Base-by-base conservation (phyloP, 2,113 vertebrate genomes). In the Apodemus speciosus region DNA sequence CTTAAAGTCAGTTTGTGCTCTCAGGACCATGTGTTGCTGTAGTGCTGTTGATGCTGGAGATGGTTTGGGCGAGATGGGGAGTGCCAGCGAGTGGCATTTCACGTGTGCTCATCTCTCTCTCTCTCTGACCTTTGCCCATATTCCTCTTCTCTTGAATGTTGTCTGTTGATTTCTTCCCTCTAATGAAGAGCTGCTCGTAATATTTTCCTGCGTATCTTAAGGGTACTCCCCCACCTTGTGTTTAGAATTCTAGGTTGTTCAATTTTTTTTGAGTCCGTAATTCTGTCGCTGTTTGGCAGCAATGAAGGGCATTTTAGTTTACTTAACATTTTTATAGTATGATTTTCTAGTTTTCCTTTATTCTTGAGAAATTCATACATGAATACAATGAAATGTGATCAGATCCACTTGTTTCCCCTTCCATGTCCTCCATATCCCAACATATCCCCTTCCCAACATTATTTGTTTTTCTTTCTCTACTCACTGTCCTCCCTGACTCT, bases 231-330 rank as follows among this genome's bases (percentile, higher is more conserved):
- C 56, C 1, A 16, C 51, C 18, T 40, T 43, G 46, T 35, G 21
- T 89, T 66, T 56, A 89, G 69, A 66, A 66, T 73, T 93, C 30
- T 53, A 89, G 68, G 35, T 20, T 92, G 30, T 87, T 71, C 14
- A 60, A 66, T 30, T 64, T 64, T 13, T 87, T 90, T 92, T 79
- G 49, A 60, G 21, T 35, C 5, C 46, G 30, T 49, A 56, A 56
- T 25, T 69, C n/a, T 60, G 0, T 46, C 14, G 6, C 40, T 80
- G 38, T 71, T 49, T 60, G 27, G 23, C n/a, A n/a, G n/a, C n/a
- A n/a, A 27, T 40, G 53, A 58, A 27, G 53, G 53, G 7, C 23
- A 40, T 60, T 81, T 60, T 40, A 9, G 16, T 27, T 60, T 79
- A 56, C 49, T 53, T 56, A 81, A 8, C 43, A 9, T 3, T 40